These are phyloP conservation scores for Varanus komodoensis DNA, from an alignment of 2,113 vertebrate species.

Conservation along the genomic window DNA sequence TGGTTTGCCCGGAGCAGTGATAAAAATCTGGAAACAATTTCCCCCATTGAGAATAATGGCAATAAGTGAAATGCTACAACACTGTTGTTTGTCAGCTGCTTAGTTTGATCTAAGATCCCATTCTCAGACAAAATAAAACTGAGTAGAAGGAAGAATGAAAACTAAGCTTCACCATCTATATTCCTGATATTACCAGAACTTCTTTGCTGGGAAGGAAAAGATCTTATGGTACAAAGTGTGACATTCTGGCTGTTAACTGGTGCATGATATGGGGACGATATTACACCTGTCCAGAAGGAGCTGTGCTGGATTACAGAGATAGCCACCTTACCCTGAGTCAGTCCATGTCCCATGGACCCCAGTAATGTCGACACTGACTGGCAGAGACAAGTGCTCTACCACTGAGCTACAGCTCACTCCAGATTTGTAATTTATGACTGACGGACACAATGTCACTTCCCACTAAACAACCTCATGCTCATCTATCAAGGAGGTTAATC, in stretches of 20 bases:
- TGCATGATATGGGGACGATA: too few relatives aligned
- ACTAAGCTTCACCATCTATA: not conserved
- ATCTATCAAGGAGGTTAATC: not conserved
- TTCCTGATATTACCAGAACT: not conserved
- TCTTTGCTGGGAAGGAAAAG: not conserved
- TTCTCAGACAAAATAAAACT: slow-evolving; percentile 59
- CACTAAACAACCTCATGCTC: not conserved
- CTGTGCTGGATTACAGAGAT: too few relatives aligned
- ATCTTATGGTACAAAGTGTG: slow-evolving; percentile 13
- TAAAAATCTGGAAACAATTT: slow-evolving; percentile 41
- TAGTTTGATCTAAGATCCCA: slow-evolving; percentile 45
- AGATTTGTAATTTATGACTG: too few relatives aligned
- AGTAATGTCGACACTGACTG: too few relatives aligned
- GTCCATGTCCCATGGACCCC: too few relatives aligned
- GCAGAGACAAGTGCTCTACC: too few relatives aligned
- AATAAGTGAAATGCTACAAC: slow-evolving; percentile 50
- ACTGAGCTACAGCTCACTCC: too few relatives aligned
- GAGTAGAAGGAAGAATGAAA: slow-evolving; percentile 54
- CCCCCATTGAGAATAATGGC: slow-evolving; percentile 23
- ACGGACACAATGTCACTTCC: too few relatives aligned
- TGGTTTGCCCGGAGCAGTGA: slow-evolving; percentile 60
- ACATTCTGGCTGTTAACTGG: too few relatives aligned
- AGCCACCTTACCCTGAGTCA: too few relatives aligned
- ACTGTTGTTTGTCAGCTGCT: slow-evolving; percentile 59
- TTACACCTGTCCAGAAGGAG: too few relatives aligned